These are phyloP conservation scores for Bugulina stolonifera DNA, from an alignment of 2,888 invertebrate genomes.

Conservation along the genomic window DNA sequence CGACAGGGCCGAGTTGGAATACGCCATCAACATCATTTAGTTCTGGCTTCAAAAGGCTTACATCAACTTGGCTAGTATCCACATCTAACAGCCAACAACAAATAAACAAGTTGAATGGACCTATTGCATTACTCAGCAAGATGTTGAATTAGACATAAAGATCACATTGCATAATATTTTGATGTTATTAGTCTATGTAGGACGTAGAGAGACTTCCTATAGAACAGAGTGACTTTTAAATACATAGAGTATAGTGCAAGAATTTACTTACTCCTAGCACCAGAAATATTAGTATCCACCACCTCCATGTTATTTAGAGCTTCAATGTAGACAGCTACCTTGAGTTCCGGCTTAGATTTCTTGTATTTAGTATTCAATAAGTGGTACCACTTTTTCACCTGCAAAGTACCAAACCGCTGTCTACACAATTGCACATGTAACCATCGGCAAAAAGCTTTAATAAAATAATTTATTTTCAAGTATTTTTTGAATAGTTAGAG, in stretches of 20 bases:
- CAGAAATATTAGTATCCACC: conserved; percentile 29
- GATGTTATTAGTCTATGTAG: background rate
- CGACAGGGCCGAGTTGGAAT: conserved; percentile 53
- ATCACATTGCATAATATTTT: no score
- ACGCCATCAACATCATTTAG: conserved; percentile 50
- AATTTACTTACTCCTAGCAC: conserved; percentile 37
- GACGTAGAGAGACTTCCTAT: background rate
- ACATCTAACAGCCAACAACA: background rate
- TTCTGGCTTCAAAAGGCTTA: conserved; percentile 38
- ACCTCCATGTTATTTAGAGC: background rate
- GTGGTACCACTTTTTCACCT: conserved; percentile 52
- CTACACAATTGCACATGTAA: no score
- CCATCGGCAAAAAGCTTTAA: no score
- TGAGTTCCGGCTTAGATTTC: conserved; percentile 51
- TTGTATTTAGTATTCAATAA: conserved; percentile 53
- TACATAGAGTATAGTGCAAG: background rate
- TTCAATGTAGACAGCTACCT: conserved; percentile 50
- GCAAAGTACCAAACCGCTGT: no score
- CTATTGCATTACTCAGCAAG: no score
- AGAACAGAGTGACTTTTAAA: background rate
- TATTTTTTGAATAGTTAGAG: no score
- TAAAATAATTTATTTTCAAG: no score
- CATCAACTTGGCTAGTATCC: conserved; percentile 16
- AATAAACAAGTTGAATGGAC: no score
- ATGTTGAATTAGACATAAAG: no score